Conservation (phyloP, 2,113 vertebrate species). For the Megaceryle torquata region DNA sequence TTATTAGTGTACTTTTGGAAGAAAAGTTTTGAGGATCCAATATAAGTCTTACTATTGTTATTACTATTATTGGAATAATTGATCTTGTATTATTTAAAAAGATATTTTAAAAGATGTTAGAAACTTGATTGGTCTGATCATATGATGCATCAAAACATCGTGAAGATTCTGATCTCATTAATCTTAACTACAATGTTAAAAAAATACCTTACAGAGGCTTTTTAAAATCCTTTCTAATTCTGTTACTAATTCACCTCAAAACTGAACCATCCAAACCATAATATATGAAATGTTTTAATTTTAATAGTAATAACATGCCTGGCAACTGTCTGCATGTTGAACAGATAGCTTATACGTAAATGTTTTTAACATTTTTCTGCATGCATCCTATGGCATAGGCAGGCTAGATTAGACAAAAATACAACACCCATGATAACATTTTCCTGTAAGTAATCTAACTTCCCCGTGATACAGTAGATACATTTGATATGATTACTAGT, state of each 20-base stretch:
- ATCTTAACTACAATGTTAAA: neutral
- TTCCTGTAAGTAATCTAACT: neutral
- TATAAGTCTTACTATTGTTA: neutral
- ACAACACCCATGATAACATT: neutral
- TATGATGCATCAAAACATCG: neutral
- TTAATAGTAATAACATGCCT: neutral
- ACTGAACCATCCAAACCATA: neutral
- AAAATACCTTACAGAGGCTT: neutral
- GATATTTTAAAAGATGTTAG: neutral
- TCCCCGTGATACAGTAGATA: neutral
- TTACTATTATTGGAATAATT: neutral
- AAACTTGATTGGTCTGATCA: neutral
- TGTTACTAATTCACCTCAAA: neutral
- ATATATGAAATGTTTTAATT: neutral
- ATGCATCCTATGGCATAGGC: neutral
- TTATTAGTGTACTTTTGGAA: neutral
- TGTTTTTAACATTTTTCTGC: neutral
- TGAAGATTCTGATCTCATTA: neutral
- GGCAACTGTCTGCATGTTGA: neutral
- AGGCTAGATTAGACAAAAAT: conserved; percentile 54
- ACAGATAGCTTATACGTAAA: neutral
- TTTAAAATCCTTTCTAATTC: neutral
- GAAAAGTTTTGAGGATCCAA: neutral
- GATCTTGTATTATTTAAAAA: neutral
- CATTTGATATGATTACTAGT: neutral